Base-by-base conservation (phyloP, 2,888 invertebrate genomes). In the Drosophila dives region DNA sequence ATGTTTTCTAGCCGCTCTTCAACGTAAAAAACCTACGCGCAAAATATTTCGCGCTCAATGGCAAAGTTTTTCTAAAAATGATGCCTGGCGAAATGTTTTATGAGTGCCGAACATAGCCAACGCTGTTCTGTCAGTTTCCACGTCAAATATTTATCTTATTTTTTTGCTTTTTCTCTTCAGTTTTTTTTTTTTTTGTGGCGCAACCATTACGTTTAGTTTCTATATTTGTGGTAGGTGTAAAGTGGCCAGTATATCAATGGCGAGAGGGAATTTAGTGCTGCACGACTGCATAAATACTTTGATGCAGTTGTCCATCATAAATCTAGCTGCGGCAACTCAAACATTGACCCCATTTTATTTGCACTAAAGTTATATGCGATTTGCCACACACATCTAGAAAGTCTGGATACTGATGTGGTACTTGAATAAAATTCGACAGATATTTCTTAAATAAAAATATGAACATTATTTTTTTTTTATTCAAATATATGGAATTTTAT, bases 291-390 rank as follows among this genome's bases (percentile, higher is more conserved):
- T 67, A 83, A 76, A 79, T 75, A 74, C 75, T 76, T 74, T 58
- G 73, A 74, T 62, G 72, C 69, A 72, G 72, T 85, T 83, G 72
- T 75, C 68, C 85, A 69, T 75, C 82, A 80, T 70, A 83, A 81
- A 86, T 86, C 74, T 73, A 65, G 58, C 8, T 56, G 71, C 61
- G 60, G 51, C 70, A 67, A 68, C 83, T 75, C 78, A 75, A 77
- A 77, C 80, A 77, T 65, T 72, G 80, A 62, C 59, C 59, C 55
- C 49, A 61, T 54, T 71, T 65, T 72, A 74, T 74, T 77, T 70
- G 64, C 67, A 63, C 71, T 45, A 17, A 29, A 56, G 68, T 48
- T 61, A 33, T 68, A 51, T 76, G 68, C 64, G 64, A 70, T 68
- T 78, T 65, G 54, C 64, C 33, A 10, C 65, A 40, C 51, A 17